These are phyloP conservation scores for Craseonycteris thonglongyai DNA, from an alignment of 2,113 vertebrate genomes.

Conservation along the genomic window DNA sequence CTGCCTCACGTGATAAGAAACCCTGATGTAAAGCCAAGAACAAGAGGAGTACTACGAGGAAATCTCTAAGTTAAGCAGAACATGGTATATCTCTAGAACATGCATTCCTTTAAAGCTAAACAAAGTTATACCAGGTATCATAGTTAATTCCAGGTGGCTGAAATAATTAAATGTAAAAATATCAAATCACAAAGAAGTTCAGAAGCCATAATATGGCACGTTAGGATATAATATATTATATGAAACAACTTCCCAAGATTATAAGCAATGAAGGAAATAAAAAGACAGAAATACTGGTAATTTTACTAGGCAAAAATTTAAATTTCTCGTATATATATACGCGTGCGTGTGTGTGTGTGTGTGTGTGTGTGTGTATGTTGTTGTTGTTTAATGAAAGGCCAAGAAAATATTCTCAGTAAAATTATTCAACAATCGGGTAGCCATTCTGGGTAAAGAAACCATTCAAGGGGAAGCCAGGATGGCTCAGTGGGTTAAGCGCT, in stretches of 20 bases:
- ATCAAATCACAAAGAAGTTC: background rate
- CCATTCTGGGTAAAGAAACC: background rate
- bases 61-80: background rate
- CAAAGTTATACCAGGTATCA: background rate
- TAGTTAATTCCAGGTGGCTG: background rate
- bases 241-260: background rate
- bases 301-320: background rate
- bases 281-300: background rate
- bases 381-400: background rate
- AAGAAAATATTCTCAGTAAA: slow-evolving; percentile 14
- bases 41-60: background rate
- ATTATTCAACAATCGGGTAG: background rate
- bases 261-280: background rate
- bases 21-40: background rate
- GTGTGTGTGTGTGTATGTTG: too few relatives aligned
- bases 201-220: background rate
- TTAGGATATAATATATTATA: background rate
- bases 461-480: too few relatives aligned
- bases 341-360: too few relatives aligned
- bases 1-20: background rate
- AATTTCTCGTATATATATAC: background rate
- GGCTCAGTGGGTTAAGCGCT: too few relatives aligned
- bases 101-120: background rate
- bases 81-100: background rate
- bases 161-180: background rate